These are phyloP conservation scores for Meteorus colon DNA, from an alignment of 2,888 invertebrate genomes.

Conservation along the genomic window DNA sequence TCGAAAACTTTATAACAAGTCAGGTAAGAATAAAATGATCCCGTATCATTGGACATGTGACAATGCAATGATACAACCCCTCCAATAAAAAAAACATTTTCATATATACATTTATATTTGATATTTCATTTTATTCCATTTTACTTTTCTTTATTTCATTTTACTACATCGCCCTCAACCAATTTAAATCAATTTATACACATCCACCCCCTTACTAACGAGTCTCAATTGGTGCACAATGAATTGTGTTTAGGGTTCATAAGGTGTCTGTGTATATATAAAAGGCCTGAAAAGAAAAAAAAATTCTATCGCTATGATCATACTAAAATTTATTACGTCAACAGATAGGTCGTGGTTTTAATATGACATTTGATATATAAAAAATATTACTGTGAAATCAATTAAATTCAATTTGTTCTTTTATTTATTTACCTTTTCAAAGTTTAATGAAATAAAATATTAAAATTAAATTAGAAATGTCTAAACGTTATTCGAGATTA, in stretches of 20 bases:
- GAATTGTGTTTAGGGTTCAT: constrained; percentile 52
- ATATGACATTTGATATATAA: no score
- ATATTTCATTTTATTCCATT: neutral
- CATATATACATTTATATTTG: neutral
- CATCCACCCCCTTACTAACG: constrained; percentile 66
- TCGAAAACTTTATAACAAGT: constrained; percentile 47
- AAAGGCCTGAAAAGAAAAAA: neutral
- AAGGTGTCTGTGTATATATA: constrained; percentile 9
- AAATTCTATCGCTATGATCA: neutral
- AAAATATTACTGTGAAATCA: neutral
- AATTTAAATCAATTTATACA: constrained; percentile 72
- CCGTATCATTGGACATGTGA: constrained; percentile 68
- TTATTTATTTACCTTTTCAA: neutral
- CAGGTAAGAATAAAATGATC: constrained; percentile 70
- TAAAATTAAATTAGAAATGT: no score
- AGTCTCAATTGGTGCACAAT: constrained; percentile 71
- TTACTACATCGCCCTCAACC: constrained; percentile 54
- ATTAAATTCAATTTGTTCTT: neutral
- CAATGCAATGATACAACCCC: constrained; percentile 20
- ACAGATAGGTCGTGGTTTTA: neutral
- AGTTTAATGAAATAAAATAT: no score
- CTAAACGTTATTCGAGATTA: no score
- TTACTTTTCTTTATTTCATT: constrained; percentile 22
- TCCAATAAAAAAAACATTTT: constrained; percentile 27
- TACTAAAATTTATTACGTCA: constrained; percentile 1